These are phyloP conservation scores for Morus bassanus DNA, from an alignment of 2,797 vertebrate genomes.

Conservation along the genomic window DNA sequence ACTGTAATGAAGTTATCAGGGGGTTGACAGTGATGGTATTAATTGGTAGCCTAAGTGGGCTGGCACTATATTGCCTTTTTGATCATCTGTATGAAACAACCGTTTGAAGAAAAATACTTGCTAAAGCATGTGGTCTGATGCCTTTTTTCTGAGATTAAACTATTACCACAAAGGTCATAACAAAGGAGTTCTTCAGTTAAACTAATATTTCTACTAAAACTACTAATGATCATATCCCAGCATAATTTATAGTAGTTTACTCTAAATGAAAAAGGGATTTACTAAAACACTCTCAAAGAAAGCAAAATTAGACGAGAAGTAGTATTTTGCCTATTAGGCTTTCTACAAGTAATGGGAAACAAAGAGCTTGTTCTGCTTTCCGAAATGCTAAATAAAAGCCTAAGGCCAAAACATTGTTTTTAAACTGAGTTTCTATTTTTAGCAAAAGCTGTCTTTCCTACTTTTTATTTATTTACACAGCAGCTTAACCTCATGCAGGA, in stretches of 20 bases:
- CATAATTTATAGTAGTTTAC: background rate
- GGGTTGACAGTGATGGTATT: background rate
- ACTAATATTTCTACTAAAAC: background rate
- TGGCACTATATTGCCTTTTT: background rate
- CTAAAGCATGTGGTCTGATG: background rate
- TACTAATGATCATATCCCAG: background rate
- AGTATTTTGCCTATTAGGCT: background rate
- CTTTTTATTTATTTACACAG: background rate
- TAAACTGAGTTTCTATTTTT: slow-evolving; percentile 30
- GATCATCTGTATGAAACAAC: background rate
- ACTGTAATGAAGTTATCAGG: background rate
- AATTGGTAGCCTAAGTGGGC: background rate
- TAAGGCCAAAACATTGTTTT: slow-evolving; percentile 36
- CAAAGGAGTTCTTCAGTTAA: background rate
- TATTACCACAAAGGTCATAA: background rate
- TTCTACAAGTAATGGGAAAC: slow-evolving; percentile 35
- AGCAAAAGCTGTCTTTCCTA: background rate
- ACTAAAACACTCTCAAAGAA: slow-evolving; percentile 3
- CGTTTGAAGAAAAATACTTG: background rate
- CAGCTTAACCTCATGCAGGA: background rate
- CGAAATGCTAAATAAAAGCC: slow-evolving; percentile 19
- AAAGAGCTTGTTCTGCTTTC: slow-evolving; percentile 11
- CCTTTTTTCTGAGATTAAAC: background rate
- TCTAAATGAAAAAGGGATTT: background rate
- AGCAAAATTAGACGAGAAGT: slow-evolving; percentile 29